phyloP scores from a whole-genome alignment of 1,140 invertebrate genomes.

The Drosophila bipectinata region DNA sequence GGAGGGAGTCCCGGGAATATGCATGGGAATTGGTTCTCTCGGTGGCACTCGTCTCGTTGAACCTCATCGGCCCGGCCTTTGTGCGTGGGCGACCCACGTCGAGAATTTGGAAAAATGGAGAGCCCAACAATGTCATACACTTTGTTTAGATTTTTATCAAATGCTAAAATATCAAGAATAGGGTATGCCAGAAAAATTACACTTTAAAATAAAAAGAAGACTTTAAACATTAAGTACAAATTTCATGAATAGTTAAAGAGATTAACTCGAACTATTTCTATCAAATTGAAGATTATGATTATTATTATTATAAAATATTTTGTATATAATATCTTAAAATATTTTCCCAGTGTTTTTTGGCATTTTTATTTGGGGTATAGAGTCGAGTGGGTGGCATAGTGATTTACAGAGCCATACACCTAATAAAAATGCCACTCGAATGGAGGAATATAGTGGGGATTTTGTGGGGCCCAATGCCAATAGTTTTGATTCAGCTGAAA shows the following conservation, averaged over 20 bases:
- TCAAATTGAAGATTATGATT: too few relatives aligned
- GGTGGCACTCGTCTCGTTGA: slow-evolving; percentile 16
- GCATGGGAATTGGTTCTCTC: slow-evolving; percentile 50
- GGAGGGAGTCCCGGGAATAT: slow-evolving; percentile 25
- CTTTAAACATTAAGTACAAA: too few relatives aligned
- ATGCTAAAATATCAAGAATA: slow-evolving; percentile 77
- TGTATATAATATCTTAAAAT: too few relatives aligned
- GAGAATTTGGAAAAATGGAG: slow-evolving; percentile 18
- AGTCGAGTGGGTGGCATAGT: slow-evolving; percentile 48
- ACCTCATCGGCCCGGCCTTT: slow-evolving; percentile 22
- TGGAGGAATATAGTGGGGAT: slow-evolving; percentile 27
- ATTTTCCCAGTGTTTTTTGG: slow-evolving; percentile 11
- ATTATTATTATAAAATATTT: too few relatives aligned
- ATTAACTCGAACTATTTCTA: too few relatives aligned
- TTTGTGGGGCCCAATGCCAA: slow-evolving; percentile 33
- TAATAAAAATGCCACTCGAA: slow-evolving; percentile 51
- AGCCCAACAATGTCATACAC: slow-evolving; percentile 72
- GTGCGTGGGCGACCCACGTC: slow-evolving; percentile 42
- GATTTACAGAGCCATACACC: slow-evolving; percentile 62
- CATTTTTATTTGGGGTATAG: slow-evolving; percentile 22
- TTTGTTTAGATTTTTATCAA: slow-evolving; percentile 80
- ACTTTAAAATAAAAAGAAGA: background rate
- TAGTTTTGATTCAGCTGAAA: slow-evolving; percentile 18
- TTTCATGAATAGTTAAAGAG: too few relatives aligned
- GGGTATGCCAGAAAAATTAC: slow-evolving; percentile 41